A percentile compares a stretch with the other conserved stretches of the same genome.
Conservation (phyloP, 2,797 vertebrate species). For the Clarias platycephalus region DNA sequence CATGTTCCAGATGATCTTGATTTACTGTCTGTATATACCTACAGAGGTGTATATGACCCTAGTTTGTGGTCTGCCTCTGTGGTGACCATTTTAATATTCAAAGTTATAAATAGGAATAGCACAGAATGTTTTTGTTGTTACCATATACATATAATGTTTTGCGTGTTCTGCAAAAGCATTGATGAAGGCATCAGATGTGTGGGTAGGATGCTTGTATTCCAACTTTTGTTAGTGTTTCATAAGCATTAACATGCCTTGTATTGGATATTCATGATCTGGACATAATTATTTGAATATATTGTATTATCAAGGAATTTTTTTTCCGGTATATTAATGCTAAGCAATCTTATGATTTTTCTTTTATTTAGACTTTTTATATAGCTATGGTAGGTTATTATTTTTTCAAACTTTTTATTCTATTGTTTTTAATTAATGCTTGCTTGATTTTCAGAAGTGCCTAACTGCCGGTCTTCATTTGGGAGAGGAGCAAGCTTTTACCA, state of each 20-base stretch:
- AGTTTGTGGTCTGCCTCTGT: background rate
- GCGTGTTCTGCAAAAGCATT: background rate
- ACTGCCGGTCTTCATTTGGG: conserved; percentile 91
- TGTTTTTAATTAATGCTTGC: background rate
- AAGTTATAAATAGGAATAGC: background rate
- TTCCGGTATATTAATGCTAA: background rate
- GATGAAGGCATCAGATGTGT: background rate
- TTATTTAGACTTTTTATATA: background rate
- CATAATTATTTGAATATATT: background rate
- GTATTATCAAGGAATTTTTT: background rate
- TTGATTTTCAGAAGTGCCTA: conserved; percentile 89
- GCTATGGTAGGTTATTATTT: background rate
- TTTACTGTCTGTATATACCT: conserved; percentile 77
- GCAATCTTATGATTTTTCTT: no score
- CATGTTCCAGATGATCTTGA: conserved; percentile 77
- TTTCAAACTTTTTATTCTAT: background rate
- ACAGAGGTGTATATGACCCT: conserved; percentile 53
- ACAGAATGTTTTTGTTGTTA: background rate
- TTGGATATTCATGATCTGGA: background rate
- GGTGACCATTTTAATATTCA: background rate
- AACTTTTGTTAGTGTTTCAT: background rate
- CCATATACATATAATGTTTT: background rate
- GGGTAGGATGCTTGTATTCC: background rate
- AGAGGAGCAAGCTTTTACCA: conserved; percentile 86
- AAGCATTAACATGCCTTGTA: background rate